Evolutionary conservation across 2,113 vertebrate species (phyloP).

Genomic region (Tachuris rubrigastra): DNA sequence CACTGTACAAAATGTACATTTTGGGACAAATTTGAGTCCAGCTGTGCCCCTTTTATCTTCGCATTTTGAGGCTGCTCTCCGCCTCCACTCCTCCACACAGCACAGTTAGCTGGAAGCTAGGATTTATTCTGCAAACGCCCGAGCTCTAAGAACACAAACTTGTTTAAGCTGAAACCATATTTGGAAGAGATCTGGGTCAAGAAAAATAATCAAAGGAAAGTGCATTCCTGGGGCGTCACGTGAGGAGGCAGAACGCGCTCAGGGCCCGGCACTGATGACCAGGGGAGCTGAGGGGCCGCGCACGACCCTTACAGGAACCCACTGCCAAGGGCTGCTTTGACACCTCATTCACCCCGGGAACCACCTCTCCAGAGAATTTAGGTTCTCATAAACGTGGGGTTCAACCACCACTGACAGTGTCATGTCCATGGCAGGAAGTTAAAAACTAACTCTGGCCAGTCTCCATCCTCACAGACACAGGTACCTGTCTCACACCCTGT

Average conservation of each 20-base stretch:
- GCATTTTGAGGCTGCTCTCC: background rate
- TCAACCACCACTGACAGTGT: accelerated
- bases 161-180: slow-evolving; percentile 67
- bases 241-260: background rate
- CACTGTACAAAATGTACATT: slow-evolving; percentile 43
- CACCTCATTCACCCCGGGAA: background rate
- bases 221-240: slow-evolving; percentile 58
- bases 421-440: background rate
- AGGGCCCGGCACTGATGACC: background rate
- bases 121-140: slow-evolving; percentile 49
- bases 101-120: slow-evolving; percentile 25
- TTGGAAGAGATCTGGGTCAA: slow-evolving; percentile 67
- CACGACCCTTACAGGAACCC: background rate
- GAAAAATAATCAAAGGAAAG: slow-evolving; percentile 71
- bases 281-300: background rate
- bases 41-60: slow-evolving; percentile 27
- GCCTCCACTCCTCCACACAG: background rate
- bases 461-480: background rate
- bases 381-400: background rate
- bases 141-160: slow-evolving; percentile 58
- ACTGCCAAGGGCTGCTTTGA: background rate
- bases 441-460: background rate
- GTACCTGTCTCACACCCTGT: background rate
- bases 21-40: slow-evolving; percentile 29
- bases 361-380: background rate